phyloP scores from a whole-genome alignment of 2,113 vertebrate species.

The Casuarius casuarius region DNA sequence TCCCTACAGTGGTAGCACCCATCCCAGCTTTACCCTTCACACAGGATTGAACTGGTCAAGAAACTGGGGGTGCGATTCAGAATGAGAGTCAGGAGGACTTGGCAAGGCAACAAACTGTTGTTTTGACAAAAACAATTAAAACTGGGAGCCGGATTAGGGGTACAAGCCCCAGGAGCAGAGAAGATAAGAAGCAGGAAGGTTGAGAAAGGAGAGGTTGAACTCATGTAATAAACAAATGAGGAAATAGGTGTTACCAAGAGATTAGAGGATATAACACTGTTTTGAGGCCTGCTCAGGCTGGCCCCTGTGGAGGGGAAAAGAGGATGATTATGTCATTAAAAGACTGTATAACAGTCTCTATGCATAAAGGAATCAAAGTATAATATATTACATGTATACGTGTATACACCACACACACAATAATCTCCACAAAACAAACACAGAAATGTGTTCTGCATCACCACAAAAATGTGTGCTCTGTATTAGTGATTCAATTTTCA shows the following conservation, averaged over 20 bases:
- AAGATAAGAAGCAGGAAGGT: background rate
- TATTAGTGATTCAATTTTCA: background rate
- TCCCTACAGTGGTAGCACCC: accelerated
- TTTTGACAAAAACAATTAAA: background rate
- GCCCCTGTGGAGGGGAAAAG: background rate
- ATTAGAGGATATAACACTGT: background rate
- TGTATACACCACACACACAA: background rate
- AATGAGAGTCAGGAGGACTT: background rate
- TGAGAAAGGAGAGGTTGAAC: background rate
- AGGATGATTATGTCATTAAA: background rate
- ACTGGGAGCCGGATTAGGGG: background rate
- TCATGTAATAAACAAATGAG: background rate
- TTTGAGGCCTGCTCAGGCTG: background rate
- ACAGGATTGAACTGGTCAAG: background rate
- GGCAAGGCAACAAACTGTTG: background rate
- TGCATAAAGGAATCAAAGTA: background rate
- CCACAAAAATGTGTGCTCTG: background rate
- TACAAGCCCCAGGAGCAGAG: background rate
- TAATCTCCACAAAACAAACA: background rate
- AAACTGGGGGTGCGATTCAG: background rate
- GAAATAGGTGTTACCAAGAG: background rate
- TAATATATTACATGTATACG: background rate
- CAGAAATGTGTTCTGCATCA: background rate
- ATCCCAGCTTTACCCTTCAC: background rate
- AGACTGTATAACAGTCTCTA: background rate